Evolutionary conservation across 1,140 invertebrate genomes (phyloP), one percentile per base, ranked within the genome.

Genomic region (Mylabris phalerata): DNA sequence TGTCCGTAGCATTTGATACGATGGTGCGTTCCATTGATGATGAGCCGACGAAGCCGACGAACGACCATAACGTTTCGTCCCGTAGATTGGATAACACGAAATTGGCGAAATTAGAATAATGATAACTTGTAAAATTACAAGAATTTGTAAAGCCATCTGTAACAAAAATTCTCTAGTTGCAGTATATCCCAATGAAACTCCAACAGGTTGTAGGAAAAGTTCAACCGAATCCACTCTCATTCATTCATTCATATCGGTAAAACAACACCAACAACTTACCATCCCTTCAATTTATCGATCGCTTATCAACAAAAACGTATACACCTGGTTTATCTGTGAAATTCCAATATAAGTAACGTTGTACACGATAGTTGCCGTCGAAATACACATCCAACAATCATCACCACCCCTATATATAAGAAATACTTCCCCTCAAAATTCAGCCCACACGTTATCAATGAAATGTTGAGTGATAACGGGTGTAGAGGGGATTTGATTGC

Each of bases 381-480:
- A 42, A 42, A 42, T 11, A 42, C 41, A 42, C 41, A 1, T 10
- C 9, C 9, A 42, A 42, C 64, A 61, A 52, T 57, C 38, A 19
- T 41, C 11, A 13, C 41, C 26, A 66, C 72, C 59, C 60, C 67
- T 74, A 79, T 80, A 76, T 82, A 81, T 81, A 81, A 80, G 71
- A 60, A 45, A 46, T 44, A 41, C 51, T 48, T 66, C 68, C 71
- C 71, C 70, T 67, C 61, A 49, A 48, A 45, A 64, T 69, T 74
- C 78, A 78, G 7, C 79, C 79, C 75, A 81, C 79, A 79, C 79
- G 76, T 78, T 78, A 78, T 80, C 75, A 82, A 82, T 82, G 80
- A 82, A 82, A 63, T 62, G 50, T 43, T 32, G 2, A 5, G 32
- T 32, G 7, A 32, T 32, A 32, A 59, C 45, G 69, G 19, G 19